Evolutionary conservation across 2,797 vertebrate species (phyloP).

Genomic region (Enteromius argenteus): DNA sequence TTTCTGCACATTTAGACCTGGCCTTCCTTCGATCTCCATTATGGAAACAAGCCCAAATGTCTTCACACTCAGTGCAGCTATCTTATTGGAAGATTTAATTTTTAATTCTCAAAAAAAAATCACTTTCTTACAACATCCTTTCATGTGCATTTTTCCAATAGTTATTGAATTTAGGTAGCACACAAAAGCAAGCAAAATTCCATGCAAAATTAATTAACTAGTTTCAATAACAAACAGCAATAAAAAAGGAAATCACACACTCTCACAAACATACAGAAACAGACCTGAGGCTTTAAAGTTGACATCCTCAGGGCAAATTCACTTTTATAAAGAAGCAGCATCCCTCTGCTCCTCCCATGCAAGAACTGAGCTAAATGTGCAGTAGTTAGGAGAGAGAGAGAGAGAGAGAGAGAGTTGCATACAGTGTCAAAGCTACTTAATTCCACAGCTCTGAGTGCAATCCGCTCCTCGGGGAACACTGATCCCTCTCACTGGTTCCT

Average conservation of each 20-base stretch:
- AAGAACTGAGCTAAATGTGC: slow-evolving; percentile 58
- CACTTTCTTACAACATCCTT: background rate
- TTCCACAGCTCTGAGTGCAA: slow-evolving; percentile 40
- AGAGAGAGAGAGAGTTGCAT: background rate
- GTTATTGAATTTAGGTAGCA: background rate
- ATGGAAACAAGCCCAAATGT: slow-evolving; percentile 40
- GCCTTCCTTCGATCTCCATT: slow-evolving; percentile 55
- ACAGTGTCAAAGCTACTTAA: slow-evolving; percentile 16
- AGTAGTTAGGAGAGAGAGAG: slow-evolving; percentile 10
- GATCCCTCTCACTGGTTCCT: slow-evolving; percentile 19
- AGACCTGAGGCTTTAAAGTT: slow-evolving; percentile 27
- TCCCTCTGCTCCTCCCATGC: slow-evolving; percentile 56
- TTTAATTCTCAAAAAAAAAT: background rate
- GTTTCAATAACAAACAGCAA: background rate
- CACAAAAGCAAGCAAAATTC: background rate
- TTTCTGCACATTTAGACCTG: background rate
- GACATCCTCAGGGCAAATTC: slow-evolving; percentile 32
- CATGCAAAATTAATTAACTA: background rate
- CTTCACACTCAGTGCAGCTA: background rate
- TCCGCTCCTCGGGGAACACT: slow-evolving; percentile 33
- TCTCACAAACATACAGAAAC: background rate
- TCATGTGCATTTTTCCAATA: background rate
- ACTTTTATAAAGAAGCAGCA: slow-evolving; percentile 72
- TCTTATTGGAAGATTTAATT: background rate
- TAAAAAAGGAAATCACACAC: background rate